Percentiles rank a stretch among this genome's conserved stretches.
Conservation (phyloP, 2,113 vertebrate species). For the Burhinus oedicnemus region DNA sequence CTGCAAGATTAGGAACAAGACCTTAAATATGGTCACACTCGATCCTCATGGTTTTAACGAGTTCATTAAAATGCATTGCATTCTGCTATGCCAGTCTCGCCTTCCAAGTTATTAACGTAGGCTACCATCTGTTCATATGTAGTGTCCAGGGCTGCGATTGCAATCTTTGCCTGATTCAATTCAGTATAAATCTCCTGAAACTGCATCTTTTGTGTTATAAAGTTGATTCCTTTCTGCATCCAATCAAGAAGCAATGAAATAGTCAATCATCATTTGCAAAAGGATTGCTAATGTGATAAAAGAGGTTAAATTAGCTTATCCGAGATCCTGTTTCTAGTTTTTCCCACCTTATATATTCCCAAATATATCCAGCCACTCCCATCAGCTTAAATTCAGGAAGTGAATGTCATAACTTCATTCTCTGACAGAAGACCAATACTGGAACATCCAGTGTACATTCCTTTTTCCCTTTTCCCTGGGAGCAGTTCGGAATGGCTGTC, state of each 20-base stretch:
- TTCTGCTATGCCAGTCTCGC: neutral
- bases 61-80: constrained; percentile 33
- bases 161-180: neutral
- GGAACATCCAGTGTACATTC: neutral
- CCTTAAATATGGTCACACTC: neutral
- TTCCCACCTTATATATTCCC: neutral
- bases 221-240: constrained; percentile 1
- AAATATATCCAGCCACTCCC: neutral
- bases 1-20: neutral
- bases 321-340: neutral
- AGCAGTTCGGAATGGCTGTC: neutral
- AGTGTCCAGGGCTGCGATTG: neutral
- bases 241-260: neutral
- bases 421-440: neutral
- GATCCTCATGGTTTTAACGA: neutral
- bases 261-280: neutral
- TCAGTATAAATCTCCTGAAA: constrained; percentile 21
- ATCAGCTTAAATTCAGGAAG: neutral
- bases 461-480: neutral
- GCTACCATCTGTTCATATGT: constrained; percentile 33
- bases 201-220: neutral
- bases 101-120: constrained; percentile 14
- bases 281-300: neutral
- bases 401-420: neutral
- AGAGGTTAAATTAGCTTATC: neutral